Evolutionary conservation across 1,140 invertebrate genomes (phyloP).

Genomic region (Calycopis cecrops): DNA sequence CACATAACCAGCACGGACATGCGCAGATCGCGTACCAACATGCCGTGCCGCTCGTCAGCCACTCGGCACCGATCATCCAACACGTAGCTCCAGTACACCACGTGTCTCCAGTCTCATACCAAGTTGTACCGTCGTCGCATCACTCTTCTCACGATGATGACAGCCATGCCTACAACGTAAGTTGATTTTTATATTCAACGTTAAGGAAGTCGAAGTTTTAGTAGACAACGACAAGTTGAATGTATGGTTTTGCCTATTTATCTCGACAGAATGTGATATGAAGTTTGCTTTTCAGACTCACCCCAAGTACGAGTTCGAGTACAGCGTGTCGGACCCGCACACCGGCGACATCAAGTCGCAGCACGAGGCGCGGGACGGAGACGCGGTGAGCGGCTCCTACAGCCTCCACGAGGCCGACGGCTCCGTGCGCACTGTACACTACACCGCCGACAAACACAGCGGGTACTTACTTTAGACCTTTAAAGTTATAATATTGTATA

Average conservation of each 20-base stretch:
- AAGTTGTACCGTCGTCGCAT: neutral
- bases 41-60: no score
- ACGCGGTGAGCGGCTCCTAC: conserved; percentile 66
- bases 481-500: no score
- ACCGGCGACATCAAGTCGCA: conserved; percentile 54
- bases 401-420: no score
- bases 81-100: neutral
- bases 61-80: neutral
- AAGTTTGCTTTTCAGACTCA: conserved; percentile 27
- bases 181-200: neutral
- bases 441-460: no score
- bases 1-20: conserved; percentile 18
- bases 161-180: conserved; percentile 21
- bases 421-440: no score
- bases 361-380: conserved; percentile 52
- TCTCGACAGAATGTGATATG: no score
- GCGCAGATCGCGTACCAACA: no score
- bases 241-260: no score
- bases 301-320: conserved; percentile 63
- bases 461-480: no score
- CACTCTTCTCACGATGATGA: conserved; percentile 9
- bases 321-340: conserved; percentile 57
- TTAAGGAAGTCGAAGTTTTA: no score
- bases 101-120: conserved; percentile 14
- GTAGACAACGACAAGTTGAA: no score